Conservation (phyloP, 2,113 vertebrate genomes). For the Salvelinus namaycush region DNA sequence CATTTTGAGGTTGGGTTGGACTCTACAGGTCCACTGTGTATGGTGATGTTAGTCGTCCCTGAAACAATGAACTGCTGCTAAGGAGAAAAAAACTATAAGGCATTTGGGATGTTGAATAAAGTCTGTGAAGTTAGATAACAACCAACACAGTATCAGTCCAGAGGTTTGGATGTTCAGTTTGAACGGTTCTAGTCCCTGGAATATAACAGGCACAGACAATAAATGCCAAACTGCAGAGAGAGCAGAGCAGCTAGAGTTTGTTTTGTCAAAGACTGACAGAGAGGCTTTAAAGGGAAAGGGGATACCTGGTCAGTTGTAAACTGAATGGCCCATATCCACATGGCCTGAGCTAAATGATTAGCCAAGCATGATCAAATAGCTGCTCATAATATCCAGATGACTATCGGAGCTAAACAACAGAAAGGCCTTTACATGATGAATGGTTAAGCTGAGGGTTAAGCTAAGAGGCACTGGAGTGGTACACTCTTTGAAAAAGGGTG, state of each 20-base stretch:
- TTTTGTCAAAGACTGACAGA: background rate
- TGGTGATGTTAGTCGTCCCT: background rate
- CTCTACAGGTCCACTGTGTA: background rate
- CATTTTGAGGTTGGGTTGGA: background rate
- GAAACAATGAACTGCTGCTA: background rate
- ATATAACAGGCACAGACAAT: background rate
- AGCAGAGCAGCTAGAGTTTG: background rate
- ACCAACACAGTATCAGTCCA: no score
- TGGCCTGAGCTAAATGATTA: background rate
- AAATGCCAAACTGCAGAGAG: background rate
- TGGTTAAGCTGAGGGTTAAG: background rate
- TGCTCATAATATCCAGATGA: background rate
- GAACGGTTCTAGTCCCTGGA: background rate
- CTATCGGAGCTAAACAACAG: background rate
- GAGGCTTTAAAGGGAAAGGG: no score
- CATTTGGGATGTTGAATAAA: background rate
- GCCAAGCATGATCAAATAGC: conserved; percentile 1
- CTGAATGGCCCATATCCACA: background rate
- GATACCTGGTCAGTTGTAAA: no score
- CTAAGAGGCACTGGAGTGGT: background rate
- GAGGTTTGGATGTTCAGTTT: no score
- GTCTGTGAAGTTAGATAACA: background rate
- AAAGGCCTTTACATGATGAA: background rate
- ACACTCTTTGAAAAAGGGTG: no score
- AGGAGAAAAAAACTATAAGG: background rate